A percentile compares a stretch with the other conserved stretches of the same genome.
These are phyloP conservation scores for Catostylus mosaicus DNA, from an alignment of 30 jellyfish, hydroid and myxozoan species.

Conservation along the genomic window DNA sequence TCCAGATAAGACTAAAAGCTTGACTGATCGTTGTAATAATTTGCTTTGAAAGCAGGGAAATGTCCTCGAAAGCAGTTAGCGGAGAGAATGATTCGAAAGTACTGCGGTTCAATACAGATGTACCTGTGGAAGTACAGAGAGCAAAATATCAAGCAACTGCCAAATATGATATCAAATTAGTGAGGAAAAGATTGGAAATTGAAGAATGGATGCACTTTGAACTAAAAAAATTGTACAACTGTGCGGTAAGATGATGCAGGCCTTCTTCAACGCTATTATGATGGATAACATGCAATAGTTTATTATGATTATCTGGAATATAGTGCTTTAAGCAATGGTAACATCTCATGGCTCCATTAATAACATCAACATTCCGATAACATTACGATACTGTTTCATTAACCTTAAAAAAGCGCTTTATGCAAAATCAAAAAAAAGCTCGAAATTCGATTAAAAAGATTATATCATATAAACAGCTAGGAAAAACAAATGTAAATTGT, in stretches of 20 bases:
- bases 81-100: constrained; percentile 59
- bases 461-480: no score
- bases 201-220: constrained; percentile 96
- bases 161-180: constrained; percentile 79
- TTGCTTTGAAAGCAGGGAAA: background rate
- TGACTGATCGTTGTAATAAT: no score
- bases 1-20: background rate
- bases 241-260: constrained; percentile 67
- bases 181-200: constrained; percentile 74
- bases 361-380: no score
- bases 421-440: no score
- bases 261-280: no score
- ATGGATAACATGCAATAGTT: background rate
- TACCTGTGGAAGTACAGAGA: constrained; percentile 58
- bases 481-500: no score
- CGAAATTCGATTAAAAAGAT: no score
- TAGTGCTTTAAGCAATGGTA: background rate
- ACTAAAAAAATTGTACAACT: constrained; percentile 59
- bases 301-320: background rate
- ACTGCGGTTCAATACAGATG: constrained; percentile 71
- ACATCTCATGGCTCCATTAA: no score
- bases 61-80: constrained; percentile 2
- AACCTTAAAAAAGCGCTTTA: no score
- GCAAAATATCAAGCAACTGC: constrained; percentile 93
- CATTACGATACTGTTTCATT: no score